Percentiles rank a stretch among this genome's conserved stretches.
These are phyloP conservation scores for Parthenolecanium corni DNA, from an alignment of 2,888 invertebrate species.

Conservation along the genomic window DNA sequence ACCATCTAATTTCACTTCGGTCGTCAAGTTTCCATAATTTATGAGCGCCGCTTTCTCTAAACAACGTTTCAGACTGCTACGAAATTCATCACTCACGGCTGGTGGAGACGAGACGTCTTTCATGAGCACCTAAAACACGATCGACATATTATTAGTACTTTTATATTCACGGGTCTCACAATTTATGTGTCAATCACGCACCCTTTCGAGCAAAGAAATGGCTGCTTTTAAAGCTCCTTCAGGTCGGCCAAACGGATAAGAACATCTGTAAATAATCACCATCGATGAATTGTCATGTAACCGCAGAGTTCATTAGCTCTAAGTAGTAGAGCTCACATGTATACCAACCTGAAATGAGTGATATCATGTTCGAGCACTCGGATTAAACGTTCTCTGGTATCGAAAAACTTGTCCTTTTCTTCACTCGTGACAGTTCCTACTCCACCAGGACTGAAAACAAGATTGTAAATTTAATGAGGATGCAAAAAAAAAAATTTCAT, in stretches of 20 bases:
- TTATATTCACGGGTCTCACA: too few species aligned
- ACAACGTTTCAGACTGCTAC: constrained; percentile 90
- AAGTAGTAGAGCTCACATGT: too few species aligned
- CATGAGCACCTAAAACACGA: constrained; percentile 67
- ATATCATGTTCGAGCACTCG: constrained; percentile 93
- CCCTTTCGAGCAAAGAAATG: constrained; percentile 82
- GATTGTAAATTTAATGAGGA: background rate
- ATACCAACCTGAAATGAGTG: constrained; percentile 81
- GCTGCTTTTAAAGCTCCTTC: constrained; percentile 97
- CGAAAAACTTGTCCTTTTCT: constrained; percentile 95
- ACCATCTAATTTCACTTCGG: constrained; percentile 88
- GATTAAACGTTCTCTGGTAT: constrained; percentile 89
- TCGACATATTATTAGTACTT: background rate
- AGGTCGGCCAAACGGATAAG: constrained; percentile 97
- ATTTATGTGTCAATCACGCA: constrained; percentile 33
- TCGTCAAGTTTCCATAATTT: constrained; percentile 90
- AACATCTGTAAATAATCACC: constrained; percentile 52
- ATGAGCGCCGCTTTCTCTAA: constrained; percentile 94
- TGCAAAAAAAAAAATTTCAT: background rate
- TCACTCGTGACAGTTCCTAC: constrained; percentile 97
- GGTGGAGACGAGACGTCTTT: constrained; percentile 97
- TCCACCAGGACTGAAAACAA: constrained; percentile 77
- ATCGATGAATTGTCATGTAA: too few species aligned
- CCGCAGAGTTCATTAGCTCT: too few species aligned
- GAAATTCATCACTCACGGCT: constrained; percentile 78